Conservation (phyloP, 92 coral and sea anemone species). For the Parazoanthus atlanticus region DNA sequence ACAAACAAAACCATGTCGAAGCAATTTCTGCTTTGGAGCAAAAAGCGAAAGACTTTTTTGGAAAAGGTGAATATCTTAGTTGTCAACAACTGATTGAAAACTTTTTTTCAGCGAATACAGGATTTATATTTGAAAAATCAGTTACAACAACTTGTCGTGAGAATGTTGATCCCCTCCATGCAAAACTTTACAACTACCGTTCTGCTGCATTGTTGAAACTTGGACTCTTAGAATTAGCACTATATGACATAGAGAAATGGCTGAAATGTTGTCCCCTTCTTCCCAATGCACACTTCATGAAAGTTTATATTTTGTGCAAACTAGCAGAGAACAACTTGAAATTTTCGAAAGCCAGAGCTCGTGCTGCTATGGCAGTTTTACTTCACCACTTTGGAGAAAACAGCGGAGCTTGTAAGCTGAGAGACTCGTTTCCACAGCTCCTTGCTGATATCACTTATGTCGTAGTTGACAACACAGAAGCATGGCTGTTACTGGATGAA, state of each 20-base stretch:
- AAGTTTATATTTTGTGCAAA: background rate
- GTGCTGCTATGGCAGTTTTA: constrained; percentile 22
- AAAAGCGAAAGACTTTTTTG: background rate
- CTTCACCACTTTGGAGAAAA: background rate
- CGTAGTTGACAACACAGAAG: background rate
- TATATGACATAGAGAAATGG: background rate
- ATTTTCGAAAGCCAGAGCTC: constrained; percentile 33
- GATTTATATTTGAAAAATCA: too few species aligned
- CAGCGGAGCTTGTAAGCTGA: background rate
- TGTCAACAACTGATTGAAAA: background rate
- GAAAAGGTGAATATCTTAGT: background rate
- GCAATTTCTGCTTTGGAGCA: background rate
- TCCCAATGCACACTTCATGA: background rate
- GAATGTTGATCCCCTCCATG: background rate
- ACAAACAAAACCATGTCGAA: background rate
- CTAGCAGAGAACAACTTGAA: background rate
- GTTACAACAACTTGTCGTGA: background rate
- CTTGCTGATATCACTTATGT: background rate
- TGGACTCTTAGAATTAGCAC: background rate
- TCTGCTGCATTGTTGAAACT: constrained; percentile 3
- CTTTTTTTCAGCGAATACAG: background rate
- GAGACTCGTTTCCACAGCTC: background rate
- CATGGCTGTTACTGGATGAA: background rate
- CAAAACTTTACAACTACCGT: constrained; percentile 21
- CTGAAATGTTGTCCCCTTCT: background rate